Base-by-base conservation (phyloP, 2,888 invertebrate species). In the Lasius platythorax region DNA sequence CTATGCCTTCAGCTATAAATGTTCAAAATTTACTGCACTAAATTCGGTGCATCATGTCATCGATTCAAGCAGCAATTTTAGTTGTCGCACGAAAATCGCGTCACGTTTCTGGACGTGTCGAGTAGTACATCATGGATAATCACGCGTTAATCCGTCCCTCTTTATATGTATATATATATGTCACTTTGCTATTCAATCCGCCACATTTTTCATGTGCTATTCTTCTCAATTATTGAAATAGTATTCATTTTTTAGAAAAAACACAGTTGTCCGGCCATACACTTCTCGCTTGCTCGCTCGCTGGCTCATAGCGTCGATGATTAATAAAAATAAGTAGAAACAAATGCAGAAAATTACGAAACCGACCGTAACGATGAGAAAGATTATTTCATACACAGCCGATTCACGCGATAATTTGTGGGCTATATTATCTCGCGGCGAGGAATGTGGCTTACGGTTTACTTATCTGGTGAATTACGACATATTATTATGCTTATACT, bases 391-490 rank as follows among this genome's bases (percentile, higher is more conserved):
- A 70, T 30, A 37, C 23, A 23, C 53, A 53, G 37, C 28, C 37
- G 8, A 30, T 8, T 53, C 40, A 37, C n/a, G 40, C 50, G 15
- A 46, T 72, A 82, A 82, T 82, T 64, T 64, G n/a, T 64, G 63
- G 33, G 23, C 12, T 82, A 40, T 40, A 53, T 75, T 76, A 82
- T 64, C 63, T 53, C 18, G 75, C n/a, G 63, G 40, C 30, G 28
- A 33, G 43, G 37, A 82, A 43, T 23, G 43, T 23, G 43, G 28
- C 50, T 81, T 61, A n/a, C 18, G 53, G 53, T 82, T 56, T 64
- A 78, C 30, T 82, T 76, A 82, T 82, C 64, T 43, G 43, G 28
- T 43, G 30, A 75, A 75, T 78, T 75, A 73, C 28, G 53, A 56
- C 64, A 53, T 40, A 73, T 82, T 75, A 74, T 82, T 64, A 64